Conservation (phyloP, 1,140 invertebrate genomes). For the Galendromus occidentalis region DNA sequence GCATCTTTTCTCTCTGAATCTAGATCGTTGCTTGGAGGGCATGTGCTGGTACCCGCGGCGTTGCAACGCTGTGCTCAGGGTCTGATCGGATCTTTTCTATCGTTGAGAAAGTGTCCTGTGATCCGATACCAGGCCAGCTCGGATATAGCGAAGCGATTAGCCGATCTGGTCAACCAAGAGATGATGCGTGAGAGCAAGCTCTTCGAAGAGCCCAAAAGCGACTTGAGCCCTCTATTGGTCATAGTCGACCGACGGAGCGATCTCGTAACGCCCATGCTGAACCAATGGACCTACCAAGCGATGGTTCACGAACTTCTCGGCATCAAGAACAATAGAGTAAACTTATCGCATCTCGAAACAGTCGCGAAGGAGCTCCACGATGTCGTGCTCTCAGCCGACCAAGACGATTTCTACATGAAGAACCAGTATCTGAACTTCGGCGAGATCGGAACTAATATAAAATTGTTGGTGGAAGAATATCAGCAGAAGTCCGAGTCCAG, state of each 20-base stretch:
- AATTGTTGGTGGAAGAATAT: slow-evolving; percentile 91
- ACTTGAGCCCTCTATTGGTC: slow-evolving; percentile 50
- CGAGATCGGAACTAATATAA: slow-evolving; percentile 92
- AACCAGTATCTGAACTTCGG: slow-evolving; percentile 94
- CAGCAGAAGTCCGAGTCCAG: slow-evolving; percentile 83
- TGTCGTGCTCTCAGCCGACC: slow-evolving; percentile 77
- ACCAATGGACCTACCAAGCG: slow-evolving; percentile 99
- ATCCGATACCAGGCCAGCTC: slow-evolving; percentile 82
- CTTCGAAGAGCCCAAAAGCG: slow-evolving; percentile 57
- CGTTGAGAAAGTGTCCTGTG: slow-evolving; percentile 68
- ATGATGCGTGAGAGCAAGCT: slow-evolving; percentile 64
- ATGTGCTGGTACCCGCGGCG: slow-evolving; percentile 45
- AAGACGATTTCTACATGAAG: slow-evolving; percentile 94
- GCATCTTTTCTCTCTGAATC: slow-evolving; percentile 54
- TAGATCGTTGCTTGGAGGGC: slow-evolving; percentile 30
- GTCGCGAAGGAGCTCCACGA: slow-evolving; percentile 63
- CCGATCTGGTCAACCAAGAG: slow-evolving; percentile 59
- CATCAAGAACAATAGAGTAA: slow-evolving; percentile 86
- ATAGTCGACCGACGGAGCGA: slow-evolving; percentile 80
- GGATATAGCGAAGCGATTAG: slow-evolving; percentile 57
- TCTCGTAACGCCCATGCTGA: slow-evolving; percentile 84
- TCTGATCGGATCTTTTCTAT: slow-evolving; percentile 63
- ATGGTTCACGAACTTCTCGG: slow-evolving; percentile 96
- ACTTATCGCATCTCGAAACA: slow-evolving; percentile 52
- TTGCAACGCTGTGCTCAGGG: slow-evolving; percentile 63